Evolutionary conservation across 2,888 invertebrate genomes (phyloP), one percentile per base, ranked within the genome.

Genomic region (Agriopis aurantiaria): DNA sequence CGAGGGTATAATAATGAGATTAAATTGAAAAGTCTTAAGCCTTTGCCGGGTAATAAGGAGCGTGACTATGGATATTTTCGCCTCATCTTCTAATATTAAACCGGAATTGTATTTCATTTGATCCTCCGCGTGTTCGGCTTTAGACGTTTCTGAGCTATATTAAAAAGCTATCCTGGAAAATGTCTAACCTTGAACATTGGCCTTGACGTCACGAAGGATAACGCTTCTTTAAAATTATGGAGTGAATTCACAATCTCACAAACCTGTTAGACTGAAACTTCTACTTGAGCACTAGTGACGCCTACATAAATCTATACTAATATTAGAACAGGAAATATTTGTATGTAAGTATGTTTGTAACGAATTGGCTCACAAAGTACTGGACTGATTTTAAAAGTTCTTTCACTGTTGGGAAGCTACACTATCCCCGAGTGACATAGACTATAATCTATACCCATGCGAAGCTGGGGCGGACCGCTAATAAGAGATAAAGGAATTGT

Each of bases 41-140:
- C 88, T 85, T 87, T 81, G 72, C 74, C 75, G 75, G 82, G 92
- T 91, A 93, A 93, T 93, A 93, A 91, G 88, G 79, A 85, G 88
- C 93, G 89, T 93, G 93, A 93, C 93, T 90, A 73, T 82, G 87
- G 86, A 88, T 87, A 89, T 89, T 91, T 89, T 85, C 80, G 82
- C 85, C 88, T 85, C 87, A 87, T 89, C 88, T 86, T 82, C 83
- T 89, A 86, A 90, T 90, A 92, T 92, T 91, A 91, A 91, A 70
- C 68, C 65, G 58, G 70, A 70, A 72, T 71, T 69, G 72, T 67
- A 68, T 68, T 69, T 62, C 62, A 62, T 70, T 63, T 57, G 52
- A 62, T 58, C 58, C 58, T 58, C 3, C 17, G 43, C 56, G 56
- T 41, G 55, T 43, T 57, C 56, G 17, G 56, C 12, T 56, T 58